These are phyloP conservation scores for Leucosticte australis DNA, from an alignment of 2,113 vertebrate species.

Conservation along the genomic window DNA sequence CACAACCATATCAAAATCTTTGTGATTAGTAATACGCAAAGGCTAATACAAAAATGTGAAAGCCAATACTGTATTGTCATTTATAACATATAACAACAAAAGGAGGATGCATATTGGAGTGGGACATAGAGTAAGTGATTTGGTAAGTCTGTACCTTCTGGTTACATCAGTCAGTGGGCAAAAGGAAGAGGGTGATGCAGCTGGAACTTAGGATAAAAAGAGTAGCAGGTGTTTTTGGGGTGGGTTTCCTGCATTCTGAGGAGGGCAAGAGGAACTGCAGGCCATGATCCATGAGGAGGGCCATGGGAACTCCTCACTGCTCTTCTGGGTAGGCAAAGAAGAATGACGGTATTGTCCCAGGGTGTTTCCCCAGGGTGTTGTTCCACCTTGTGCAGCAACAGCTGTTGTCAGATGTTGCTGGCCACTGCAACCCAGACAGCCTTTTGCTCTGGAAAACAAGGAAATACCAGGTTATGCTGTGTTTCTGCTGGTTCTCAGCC, in stretches of 20 bases:
- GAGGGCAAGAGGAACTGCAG: background rate
- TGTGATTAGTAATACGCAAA: no score
- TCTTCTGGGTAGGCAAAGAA: background rate
- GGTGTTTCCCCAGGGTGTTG: background rate
- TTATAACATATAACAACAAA: no score
- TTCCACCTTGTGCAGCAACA: background rate
- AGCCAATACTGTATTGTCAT: no score
- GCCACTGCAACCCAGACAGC: background rate
- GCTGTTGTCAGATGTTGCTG: accelerated
- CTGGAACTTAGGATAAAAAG: no score
- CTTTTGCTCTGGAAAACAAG: background rate
- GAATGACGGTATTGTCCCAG: accelerated
- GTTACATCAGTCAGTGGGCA: no score
- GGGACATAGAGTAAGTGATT: no score
- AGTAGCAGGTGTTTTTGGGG: background rate
- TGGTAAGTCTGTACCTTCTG: no score
- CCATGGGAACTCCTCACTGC: background rate
- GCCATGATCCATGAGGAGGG: background rate
- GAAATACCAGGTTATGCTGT: accelerated
- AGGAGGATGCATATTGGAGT: no score
- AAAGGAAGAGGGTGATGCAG: no score
- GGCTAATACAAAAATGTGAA: no score
- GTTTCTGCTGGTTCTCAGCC: background rate
- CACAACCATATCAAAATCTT: no score
- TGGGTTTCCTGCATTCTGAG: background rate